Evolutionary conservation across 1,140 invertebrate genomes (phyloP).

Genomic region (Saccostrea cuccullata): DNA sequence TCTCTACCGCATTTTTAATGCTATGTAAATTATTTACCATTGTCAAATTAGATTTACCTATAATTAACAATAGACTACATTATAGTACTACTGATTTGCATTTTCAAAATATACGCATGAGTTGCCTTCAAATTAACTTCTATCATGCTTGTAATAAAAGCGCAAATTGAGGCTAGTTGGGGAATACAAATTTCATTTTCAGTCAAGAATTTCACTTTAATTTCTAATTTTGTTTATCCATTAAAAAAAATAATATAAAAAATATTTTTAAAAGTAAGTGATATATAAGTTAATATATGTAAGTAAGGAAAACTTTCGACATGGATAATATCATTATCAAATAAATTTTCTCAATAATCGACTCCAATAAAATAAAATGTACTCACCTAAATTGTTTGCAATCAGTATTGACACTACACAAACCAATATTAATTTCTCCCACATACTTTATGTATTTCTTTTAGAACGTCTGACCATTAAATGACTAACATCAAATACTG

Average conservation of each 20-base stretch:
- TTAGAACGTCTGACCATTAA: neutral
- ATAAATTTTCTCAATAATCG: neutral
- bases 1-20: neutral
- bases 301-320: neutral
- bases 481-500: neutral
- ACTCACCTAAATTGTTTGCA: conserved; percentile 15
- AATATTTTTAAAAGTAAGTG: too few species aligned
- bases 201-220: too few species aligned
- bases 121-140: neutral
- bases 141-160: too few species aligned
- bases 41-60: neutral
- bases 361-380: neutral
- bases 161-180: too few species aligned
- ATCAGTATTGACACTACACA: neutral
- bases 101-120: conserved; percentile 14
- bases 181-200: too few species aligned
- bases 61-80: neutral
- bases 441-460: neutral
- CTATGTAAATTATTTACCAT: neutral
- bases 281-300: neutral
- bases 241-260: too few species aligned
- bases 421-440: neutral
- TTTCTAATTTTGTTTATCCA: too few species aligned
- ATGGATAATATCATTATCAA: neutral
- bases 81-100: neutral